Conservation (phyloP, 37 sponge, comb jelly and placozoan genomes). For the Aphrocallistes beatrix region DNA sequence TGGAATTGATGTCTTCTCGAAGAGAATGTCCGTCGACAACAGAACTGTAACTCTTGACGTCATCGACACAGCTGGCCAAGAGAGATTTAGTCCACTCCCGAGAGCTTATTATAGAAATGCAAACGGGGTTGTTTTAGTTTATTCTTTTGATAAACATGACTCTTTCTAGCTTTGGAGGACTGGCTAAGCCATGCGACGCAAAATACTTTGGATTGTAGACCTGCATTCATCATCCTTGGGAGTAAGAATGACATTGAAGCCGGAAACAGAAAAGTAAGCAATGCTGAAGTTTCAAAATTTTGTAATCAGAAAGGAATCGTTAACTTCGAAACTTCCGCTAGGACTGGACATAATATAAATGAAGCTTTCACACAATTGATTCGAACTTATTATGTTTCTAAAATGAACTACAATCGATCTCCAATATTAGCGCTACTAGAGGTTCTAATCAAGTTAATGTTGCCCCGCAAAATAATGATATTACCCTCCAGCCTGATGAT, state of each 20-base stretch:
- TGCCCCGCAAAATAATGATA: too few relatives aligned
- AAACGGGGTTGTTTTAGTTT: neutral
- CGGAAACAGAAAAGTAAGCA: neutral
- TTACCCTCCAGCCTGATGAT: too few relatives aligned
- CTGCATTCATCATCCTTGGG: neutral
- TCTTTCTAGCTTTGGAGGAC: neutral
- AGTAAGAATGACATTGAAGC: neutral
- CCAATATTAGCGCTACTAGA: too few relatives aligned
- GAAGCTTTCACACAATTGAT: neutral
- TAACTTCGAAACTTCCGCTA: neutral
- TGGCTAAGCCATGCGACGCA: neutral
- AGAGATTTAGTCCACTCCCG: neutral
- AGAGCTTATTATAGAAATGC: neutral
- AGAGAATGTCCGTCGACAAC: neutral
- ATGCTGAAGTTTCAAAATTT: neutral
- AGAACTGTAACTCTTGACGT: neutral
- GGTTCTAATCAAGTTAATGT: too few relatives aligned
- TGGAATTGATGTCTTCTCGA: neutral
- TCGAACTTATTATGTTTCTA: too few relatives aligned
- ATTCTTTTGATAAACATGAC: neutral
- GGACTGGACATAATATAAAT: neutral
- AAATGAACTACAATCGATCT: too few relatives aligned
- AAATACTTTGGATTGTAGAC: neutral
- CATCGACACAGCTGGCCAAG: slow-evolving; percentile 10
- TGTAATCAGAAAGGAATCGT: neutral